These are phyloP conservation scores for Pterophyllum scalare DNA, from an alignment of 2,113 vertebrate species.

Conservation along the genomic window DNA sequence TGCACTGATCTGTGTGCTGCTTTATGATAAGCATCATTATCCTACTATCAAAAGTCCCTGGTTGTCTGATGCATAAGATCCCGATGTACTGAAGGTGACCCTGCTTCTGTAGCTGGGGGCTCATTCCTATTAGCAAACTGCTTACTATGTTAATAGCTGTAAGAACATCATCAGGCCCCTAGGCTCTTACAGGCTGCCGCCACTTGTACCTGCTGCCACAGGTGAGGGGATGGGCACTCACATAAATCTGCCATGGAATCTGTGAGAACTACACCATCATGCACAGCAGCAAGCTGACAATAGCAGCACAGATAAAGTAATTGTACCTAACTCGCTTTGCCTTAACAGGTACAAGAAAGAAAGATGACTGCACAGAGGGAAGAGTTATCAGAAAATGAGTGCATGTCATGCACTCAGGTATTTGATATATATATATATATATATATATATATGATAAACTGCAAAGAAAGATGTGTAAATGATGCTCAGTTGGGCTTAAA, in stretches of 20 bases:
- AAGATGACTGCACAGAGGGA: constrained; percentile 5
- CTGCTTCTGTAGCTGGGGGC: constrained; percentile 73
- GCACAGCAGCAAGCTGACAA: constrained; percentile 34
- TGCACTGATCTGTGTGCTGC: constrained; percentile 19
- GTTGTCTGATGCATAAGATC: constrained; percentile 12
- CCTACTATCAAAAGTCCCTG: not conserved
- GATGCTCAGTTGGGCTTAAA: not conserved
- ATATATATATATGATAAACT: not conserved
- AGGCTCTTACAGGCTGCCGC: constrained; percentile 81
- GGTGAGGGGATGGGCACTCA: constrained; percentile 69
- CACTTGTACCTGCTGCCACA: constrained; percentile 83
- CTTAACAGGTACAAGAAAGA: constrained; percentile 6
- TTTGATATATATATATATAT: constrained; percentile 17
- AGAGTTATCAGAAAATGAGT: constrained; percentile 27
- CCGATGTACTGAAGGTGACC: constrained; percentile 46
- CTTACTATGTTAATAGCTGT: constrained; percentile 85
- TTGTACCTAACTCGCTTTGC: not conserved
- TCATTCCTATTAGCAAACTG: constrained; percentile 84
- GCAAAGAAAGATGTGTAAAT: not conserved
- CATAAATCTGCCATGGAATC: constrained; percentile 78
- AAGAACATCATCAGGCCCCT: constrained; percentile 78
- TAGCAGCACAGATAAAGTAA: constrained; percentile 23
- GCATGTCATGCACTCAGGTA: constrained; percentile 25
- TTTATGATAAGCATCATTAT: constrained; percentile 9
- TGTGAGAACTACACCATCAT: constrained; percentile 58